Percentiles rank a stretch among this genome's conserved stretches.
Conservation (phyloP, 2,888 invertebrate genomes). For the Petrophora chlorosata region DNA sequence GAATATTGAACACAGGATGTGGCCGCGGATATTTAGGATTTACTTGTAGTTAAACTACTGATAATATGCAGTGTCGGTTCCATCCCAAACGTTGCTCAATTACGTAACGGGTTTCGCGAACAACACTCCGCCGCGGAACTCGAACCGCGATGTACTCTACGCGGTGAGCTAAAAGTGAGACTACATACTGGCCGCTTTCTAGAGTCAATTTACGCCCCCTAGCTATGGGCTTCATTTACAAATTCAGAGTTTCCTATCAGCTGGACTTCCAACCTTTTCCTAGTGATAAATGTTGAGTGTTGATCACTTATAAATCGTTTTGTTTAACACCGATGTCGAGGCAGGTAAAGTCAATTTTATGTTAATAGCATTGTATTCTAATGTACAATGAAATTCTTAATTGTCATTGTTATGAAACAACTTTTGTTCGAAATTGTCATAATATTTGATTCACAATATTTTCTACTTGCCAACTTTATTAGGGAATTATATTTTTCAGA, state of each 20-base stretch:
- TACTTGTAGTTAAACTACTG: constrained; percentile 47
- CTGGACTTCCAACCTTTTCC: too few species aligned
- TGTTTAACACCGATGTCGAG: not conserved
- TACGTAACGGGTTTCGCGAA: constrained; percentile 24
- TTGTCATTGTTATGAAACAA: not conserved
- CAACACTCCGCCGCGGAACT: constrained; percentile 26
- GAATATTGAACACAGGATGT: constrained; percentile 4
- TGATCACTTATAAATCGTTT: constrained; percentile 10
- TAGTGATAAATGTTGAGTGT: constrained; percentile 15
- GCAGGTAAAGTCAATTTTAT: constrained; percentile 6
- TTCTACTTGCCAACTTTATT: constrained; percentile 6
- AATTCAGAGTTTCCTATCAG: too few species aligned
- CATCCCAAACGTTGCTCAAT: constrained; percentile 49
- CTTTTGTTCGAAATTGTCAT: not conserved
- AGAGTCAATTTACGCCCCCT: constrained; percentile 13
- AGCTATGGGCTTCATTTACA: constrained; percentile 10
- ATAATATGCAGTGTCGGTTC: constrained; percentile 42
- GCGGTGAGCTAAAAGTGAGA: constrained; percentile 29
- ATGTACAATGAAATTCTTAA: not conserved
- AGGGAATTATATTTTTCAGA: not conserved
- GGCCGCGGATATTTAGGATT: constrained; percentile 23
- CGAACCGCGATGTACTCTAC: constrained; percentile 30
- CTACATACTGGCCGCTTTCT: constrained; percentile 17
- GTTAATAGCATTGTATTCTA: not conserved
- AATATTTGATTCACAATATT: not conserved